Conservation (phyloP, 2,797 vertebrate species). For the Brachyrhaphis roseni region DNA sequence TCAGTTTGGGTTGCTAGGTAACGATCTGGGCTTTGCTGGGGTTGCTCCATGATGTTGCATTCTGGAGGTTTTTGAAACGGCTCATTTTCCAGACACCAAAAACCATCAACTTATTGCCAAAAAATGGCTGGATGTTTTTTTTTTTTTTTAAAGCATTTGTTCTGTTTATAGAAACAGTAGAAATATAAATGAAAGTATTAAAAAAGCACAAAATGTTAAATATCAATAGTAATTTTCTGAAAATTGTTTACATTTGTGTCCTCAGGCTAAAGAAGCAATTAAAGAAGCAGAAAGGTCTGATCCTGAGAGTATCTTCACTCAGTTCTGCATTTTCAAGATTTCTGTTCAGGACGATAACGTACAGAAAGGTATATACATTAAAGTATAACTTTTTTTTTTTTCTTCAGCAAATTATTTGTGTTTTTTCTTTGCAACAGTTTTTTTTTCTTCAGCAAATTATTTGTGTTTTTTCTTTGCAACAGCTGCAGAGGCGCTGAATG, state of each 20-base stretch:
- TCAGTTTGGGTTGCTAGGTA: too few species aligned
- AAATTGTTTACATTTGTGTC: constrained; percentile 16
- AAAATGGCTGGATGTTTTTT: background rate
- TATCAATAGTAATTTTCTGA: background rate
- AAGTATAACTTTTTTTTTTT: background rate
- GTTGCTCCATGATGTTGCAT: too few species aligned
- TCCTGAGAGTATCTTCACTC: constrained; percentile 88
- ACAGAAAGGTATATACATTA: constrained; percentile 81
- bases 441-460: constrained; percentile 14
- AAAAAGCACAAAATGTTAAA: background rate
- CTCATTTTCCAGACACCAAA: too few species aligned
- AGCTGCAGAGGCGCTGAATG: constrained; percentile 84
- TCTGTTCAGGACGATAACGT: constrained; percentile 83
- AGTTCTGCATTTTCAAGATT: constrained; percentile 90
- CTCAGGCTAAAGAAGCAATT: constrained; percentile 88
- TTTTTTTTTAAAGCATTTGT: too few species aligned
- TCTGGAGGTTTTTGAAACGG: too few species aligned
- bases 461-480: constrained; percentile 32
- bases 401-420: constrained; percentile 15
- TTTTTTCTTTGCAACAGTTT: constrained; percentile 68
- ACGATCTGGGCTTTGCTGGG: too few species aligned
- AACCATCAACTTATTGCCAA: too few species aligned
- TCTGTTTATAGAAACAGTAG: background rate
- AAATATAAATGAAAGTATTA: background rate
- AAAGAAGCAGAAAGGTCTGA: constrained; percentile 86